These are phyloP conservation scores for Melanogrammus aeglefinus DNA, from an alignment of 2,797 vertebrate genomes.

Conservation along the genomic window DNA sequence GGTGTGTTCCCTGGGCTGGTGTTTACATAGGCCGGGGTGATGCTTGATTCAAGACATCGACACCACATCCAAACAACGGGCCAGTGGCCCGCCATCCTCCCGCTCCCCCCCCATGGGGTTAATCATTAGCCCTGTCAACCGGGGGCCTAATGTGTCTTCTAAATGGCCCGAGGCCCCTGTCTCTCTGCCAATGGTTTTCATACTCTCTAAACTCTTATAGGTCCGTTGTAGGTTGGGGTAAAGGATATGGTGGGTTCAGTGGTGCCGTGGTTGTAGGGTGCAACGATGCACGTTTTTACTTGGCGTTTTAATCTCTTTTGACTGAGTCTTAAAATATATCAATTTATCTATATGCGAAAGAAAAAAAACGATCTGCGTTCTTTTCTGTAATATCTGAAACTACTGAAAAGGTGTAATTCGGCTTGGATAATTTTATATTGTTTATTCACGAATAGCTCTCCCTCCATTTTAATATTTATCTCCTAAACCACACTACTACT, in stretches of 20 bases:
- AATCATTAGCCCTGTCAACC: conserved; percentile 65
- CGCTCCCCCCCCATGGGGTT: conserved; percentile 45
- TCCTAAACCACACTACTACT: no score
- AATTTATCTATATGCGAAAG: no score
- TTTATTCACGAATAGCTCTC: no score
- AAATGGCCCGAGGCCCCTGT: conserved; percentile 37
- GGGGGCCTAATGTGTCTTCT: conserved; percentile 42
- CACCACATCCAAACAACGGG: conserved; percentile 74
- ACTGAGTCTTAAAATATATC: neutral
- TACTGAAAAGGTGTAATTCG: no score
- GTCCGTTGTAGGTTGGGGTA: no score
- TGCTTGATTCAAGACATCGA: conserved; percentile 76
- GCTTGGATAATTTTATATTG: no score
- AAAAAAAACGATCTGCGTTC: no score
- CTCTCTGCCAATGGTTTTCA: neutral
- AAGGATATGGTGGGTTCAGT: no score
- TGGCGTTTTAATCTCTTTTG: neutral
- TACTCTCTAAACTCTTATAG: conserved; percentile 8
- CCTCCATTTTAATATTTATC: no score
- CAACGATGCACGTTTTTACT: no score
- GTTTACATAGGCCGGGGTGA: conserved; percentile 72
- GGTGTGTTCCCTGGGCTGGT: conserved; percentile 66
- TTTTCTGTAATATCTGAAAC: no score
- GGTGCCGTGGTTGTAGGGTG: neutral
- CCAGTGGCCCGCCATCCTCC: conserved; percentile 50